Percentiles rank a stretch among this genome's conserved stretches.
phyloP scores from a whole-genome alignment of 2,113 vertebrate species.

The Brachyhypopomus gauderio region DNA sequence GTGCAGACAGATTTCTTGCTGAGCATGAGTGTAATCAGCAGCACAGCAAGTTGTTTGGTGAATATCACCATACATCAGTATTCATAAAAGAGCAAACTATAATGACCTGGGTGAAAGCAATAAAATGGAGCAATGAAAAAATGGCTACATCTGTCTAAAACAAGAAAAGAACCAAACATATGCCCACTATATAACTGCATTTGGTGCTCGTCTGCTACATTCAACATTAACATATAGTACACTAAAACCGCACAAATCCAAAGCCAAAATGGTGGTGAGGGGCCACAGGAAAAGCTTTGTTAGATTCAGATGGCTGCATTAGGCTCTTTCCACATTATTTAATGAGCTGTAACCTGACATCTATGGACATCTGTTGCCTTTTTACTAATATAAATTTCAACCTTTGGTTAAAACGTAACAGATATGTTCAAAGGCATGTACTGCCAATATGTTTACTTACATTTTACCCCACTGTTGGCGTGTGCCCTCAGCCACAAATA shows the following conservation, averaged over 20 bases:
- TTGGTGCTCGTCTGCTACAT: too few species aligned
- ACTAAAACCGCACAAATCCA: too few species aligned
- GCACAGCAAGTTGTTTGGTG: slow-evolving; percentile 18
- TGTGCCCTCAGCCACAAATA: slow-evolving; percentile 70
- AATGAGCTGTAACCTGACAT: slow-evolving; percentile 6
- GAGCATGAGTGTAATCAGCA: slow-evolving; percentile 18
- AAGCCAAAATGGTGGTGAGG: background rate
- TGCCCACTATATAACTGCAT: too few species aligned
- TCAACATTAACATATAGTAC: too few species aligned
- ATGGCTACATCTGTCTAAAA: background rate
- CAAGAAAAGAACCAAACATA: background rate
- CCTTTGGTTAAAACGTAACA: slow-evolving; percentile 45
- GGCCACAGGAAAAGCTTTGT: background rate
- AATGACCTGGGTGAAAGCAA: slow-evolving; percentile 11
- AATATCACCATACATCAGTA: slow-evolving; percentile 2
- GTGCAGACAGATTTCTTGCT: slow-evolving; percentile 49
- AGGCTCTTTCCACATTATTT: background rate
- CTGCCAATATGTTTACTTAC: slow-evolving; percentile 68
- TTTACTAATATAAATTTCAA: slow-evolving; percentile 8
- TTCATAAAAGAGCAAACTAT: slow-evolving; percentile 14
- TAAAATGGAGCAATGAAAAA: slow-evolving; percentile 2
- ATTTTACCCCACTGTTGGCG: slow-evolving; percentile 68
- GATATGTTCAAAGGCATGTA: slow-evolving; percentile 62
- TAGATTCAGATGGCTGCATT: background rate
- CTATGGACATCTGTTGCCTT: background rate